Percentiles rank a stretch among this genome's conserved stretches.
phyloP scores from a whole-genome alignment of 2,888 invertebrate species.

The Dryomyza anilis region DNA sequence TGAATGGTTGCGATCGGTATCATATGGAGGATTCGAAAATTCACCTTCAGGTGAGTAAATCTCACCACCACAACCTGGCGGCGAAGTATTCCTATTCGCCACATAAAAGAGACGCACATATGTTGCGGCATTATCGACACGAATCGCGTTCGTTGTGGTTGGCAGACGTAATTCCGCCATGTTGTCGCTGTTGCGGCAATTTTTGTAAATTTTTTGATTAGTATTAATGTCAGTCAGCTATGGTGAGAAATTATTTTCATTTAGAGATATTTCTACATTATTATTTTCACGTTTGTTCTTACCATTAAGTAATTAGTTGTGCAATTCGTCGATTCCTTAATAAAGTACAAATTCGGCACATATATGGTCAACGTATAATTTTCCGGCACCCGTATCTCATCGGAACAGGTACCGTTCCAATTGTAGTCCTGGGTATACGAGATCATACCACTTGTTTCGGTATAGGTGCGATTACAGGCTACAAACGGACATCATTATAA shows the following conservation, averaged over 20 bases:
- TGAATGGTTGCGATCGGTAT: slow-evolving; percentile 63
- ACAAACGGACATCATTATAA: slow-evolving; percentile 8
- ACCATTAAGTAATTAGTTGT: slow-evolving; percentile 38
- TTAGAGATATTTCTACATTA: not conserved
- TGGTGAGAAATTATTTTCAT: not conserved
- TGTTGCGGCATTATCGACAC: slow-evolving; percentile 31
- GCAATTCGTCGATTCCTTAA: slow-evolving; percentile 39
- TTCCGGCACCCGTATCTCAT: slow-evolving; percentile 69
- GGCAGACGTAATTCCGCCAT: slow-evolving; percentile 19
- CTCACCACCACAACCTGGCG: slow-evolving; percentile 51
- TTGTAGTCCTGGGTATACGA: no score
- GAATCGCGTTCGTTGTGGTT: slow-evolving; percentile 44
- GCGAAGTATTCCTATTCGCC: slow-evolving; percentile 35
- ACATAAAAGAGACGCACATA: slow-evolving; percentile 40
- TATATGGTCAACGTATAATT: slow-evolving; percentile 74
- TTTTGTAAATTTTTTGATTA: slow-evolving; percentile 39
- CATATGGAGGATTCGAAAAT: slow-evolving; percentile 72
- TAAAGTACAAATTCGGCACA: slow-evolving; percentile 62
- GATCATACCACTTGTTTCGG: slow-evolving; percentile 70
- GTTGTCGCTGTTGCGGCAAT: no score
- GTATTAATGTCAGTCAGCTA: slow-evolving; percentile 46
- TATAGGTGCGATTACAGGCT: slow-evolving; percentile 65
- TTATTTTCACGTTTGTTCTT: slow-evolving; percentile 20
- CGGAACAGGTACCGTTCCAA: slow-evolving; percentile 64
- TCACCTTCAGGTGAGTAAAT: slow-evolving; percentile 42